Base-by-base conservation (phyloP, 2,113 vertebrate genomes). In the Cebus imitator region DNA sequence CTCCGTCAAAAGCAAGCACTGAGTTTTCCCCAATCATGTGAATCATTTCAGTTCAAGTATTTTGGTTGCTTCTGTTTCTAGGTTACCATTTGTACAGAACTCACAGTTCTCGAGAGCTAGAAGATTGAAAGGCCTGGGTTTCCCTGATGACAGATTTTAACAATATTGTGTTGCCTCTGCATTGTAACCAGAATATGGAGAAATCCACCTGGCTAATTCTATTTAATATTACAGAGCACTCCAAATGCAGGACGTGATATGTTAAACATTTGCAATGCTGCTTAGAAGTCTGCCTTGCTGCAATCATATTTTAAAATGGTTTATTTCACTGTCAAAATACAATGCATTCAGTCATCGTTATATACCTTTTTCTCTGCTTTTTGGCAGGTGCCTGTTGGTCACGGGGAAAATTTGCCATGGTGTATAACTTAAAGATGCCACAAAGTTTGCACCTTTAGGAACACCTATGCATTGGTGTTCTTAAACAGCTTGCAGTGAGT, bases 321-420 rank as follows among this genome's bases (percentile, higher is more conserved):
- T 68, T 96, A 90, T 86, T 89, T 32, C n/a, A 73, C 32, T 82
- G 73, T 95, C 72, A 95, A 91, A 95, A 93, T 64, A n/a, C 18
- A 94, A 52, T 5, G 10, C 21, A 45, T 64, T 91, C 82, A 58
- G 17, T 94, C 66, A 61, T 84, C 27, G 76, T 92, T 82, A 82
- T 73, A 66, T 78, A 57, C 6, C 45, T n/a, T 81, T 73, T 64
- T 61, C n/a, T 87, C 27, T 80, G 43, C 61, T 76, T 61, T 58
- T 93, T 87, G 68, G n/a, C 90, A 80, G 58, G 3, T 45, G 4
- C 32, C 9, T 83, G 76, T 83, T 3, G 11, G 55, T 85, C 72
- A n/a, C 32, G 45, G 76, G 57, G 90, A 97, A 86, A 96, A 61
- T 75, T 20, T 52, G n/a, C 17, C n/a, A 30, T 2, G 3, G 25